A percentile compares a stretch with the other conserved stretches of the same genome.
Evolutionary conservation across 2,888 invertebrate genomes (phyloP).

Genomic region (Stenodema calcarata): DNA sequence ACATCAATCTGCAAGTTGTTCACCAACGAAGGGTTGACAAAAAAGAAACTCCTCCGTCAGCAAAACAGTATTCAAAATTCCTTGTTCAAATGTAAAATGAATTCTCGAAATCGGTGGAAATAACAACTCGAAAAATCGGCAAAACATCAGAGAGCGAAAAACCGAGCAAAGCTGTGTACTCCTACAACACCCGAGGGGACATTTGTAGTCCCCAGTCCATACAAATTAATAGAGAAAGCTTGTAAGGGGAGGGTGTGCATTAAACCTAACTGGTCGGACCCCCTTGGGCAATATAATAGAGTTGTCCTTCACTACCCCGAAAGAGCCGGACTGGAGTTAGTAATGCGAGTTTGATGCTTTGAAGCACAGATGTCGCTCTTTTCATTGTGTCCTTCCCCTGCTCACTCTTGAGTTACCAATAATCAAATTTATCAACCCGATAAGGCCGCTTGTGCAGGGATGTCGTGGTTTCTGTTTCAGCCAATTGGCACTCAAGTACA

Average conservation of each 20-base stretch:
- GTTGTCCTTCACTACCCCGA: conserved; percentile 44
- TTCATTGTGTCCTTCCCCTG: conserved; percentile 48
- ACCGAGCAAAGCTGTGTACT: not conserved
- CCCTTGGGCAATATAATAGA: conserved; percentile 48
- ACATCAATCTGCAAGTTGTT: too few species aligned
- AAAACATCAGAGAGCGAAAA: not conserved
- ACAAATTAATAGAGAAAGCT: conserved; percentile 54
- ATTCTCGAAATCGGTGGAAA: too few species aligned
- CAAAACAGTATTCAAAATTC: too few species aligned
- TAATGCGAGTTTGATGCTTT: conserved; percentile 55
- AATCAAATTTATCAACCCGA: conserved; percentile 44
- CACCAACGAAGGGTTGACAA: too few species aligned
- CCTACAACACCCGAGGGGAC: conserved; percentile 39
- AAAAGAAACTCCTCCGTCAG: too few species aligned
- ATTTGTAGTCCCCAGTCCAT: conserved; percentile 50
- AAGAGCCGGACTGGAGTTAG: conserved; percentile 19
- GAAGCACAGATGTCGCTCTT: conserved; percentile 53
- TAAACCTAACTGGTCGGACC: conserved; percentile 52
- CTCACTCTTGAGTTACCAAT: not conserved
- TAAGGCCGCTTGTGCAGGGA: not conserved
- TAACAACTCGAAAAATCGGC: not conserved
- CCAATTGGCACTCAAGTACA: not conserved
- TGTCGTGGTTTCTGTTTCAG: conserved; percentile 19
- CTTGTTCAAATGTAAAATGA: too few species aligned
- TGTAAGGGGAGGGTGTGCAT: conserved; percentile 48